Base-by-base conservation (phyloP, 2,113 vertebrate genomes). In the Petroica traversi region DNA sequence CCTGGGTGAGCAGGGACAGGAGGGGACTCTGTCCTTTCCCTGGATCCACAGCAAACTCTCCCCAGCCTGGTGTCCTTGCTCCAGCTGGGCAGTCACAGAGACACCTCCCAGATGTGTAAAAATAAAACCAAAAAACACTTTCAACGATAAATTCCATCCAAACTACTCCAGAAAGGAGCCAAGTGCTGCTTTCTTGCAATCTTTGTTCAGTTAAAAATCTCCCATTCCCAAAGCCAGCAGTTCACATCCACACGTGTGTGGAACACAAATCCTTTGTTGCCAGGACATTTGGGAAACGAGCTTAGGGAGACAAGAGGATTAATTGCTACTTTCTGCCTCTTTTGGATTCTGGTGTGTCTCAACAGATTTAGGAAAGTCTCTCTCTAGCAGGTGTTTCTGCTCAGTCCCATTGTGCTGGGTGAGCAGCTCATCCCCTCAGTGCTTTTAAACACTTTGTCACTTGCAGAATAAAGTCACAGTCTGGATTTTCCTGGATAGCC, bases 401-500 rank as follows among this genome's bases (percentile, higher is more conserved):
- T 38, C 66, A 15, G n/a, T 8, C n/a, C 43, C 25, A 1, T 12
- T 0, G 11, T 1, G 1, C 57, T 6, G 41, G 45, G 51, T 4
- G 24, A 38, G 40, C 5, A 1, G 46, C 25, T 7, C 45, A 2
- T 31, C 52, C 8, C 2, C 55, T 7, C 34, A 4, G 34, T 8
- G 0, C 41, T 33, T 34, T 23, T 25, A 29, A 43, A 25, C 12
- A 1, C 64, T 48, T 46, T 0, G 1, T 11, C 6, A 26, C 31
- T 49, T 40, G 51, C 36, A 34, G 81, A 57, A 33, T 4, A 6
- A 4, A 8, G 54, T 34, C 5, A 0, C 1, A 3, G 8, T 25
- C 33, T 19, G 72, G 72, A 29, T 36, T 72, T 72, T 84, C 23
- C 19, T 9, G 66, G 51, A 14, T 46, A 59, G 51, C 23, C 40